Base-by-base conservation (phyloP, 2,888 invertebrate genomes). In the Eupithecia subumbrata region DNA sequence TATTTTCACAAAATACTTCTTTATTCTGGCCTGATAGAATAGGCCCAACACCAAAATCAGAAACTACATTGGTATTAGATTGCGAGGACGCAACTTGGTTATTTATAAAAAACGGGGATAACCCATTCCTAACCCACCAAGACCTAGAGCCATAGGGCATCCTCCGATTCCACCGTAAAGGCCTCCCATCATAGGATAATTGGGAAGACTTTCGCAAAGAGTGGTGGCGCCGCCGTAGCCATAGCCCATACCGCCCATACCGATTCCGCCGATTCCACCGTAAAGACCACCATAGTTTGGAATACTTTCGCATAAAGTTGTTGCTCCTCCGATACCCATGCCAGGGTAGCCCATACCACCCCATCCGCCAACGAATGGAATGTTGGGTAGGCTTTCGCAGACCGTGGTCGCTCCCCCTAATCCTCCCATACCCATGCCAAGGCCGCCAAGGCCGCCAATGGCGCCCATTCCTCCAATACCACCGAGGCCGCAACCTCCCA, bases 41-140 rank as follows among this genome's bases (percentile, higher is more conserved):
- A 67, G 79, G 79, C 11, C 30, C 25, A 16, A 3, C 77, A 69
- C 9, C 64, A 22, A 56, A 22, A 56, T 22, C 0, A 64, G 0
- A 81, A 77, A 12, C 25, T 60, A 25, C 12, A 63, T 78, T 7
- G 40, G 77, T 64, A 18, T 69, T 25, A 72, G 80, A 11, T 78
- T 48, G 84, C 48, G 82, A 82, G 37, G 83, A 81, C 8, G 83
- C 79, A 16, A 64, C 48, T 2, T 72, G 64, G 71, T 73, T 81
- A 70, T 80, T 85, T 84, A 90, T 84, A 89, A 87, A 88, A 89
- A 90, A 87, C 85, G 75, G 45, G 63, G 60, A 60, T 60, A 25
- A 1, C 60, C 60, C 25, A 60, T 56, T 4, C 60, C 56, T 9
- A 48, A 5, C 2, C 52, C 52, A 9, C 45, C 56, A 11, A 22